phyloP scores from a whole-genome alignment of 2,113 vertebrate genomes.

The Python bivittatus region DNA sequence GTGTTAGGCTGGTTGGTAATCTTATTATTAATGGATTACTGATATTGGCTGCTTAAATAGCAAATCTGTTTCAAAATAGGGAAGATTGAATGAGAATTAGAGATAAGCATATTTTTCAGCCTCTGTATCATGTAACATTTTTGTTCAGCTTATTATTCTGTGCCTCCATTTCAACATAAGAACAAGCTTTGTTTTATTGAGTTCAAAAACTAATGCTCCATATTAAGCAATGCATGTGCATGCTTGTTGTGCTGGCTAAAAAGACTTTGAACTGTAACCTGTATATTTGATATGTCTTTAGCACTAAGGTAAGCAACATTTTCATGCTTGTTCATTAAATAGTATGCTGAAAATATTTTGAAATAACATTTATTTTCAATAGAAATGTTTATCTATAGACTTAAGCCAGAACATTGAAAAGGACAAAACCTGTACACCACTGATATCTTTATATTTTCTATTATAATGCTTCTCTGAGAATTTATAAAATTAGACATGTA shows the following conservation, averaged over 20 bases:
- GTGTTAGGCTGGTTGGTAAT: not conserved
- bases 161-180: conserved; percentile 21
- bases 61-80: not conserved
- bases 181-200: conserved; percentile 39
- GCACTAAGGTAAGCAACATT: conserved; percentile 68
- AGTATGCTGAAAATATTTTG: not conserved
- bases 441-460: not conserved
- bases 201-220: conserved; percentile 43
- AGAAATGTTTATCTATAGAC: not conserved
- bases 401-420: not conserved
- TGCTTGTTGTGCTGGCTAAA: conserved; percentile 60
- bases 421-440: not conserved
- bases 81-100: not conserved
- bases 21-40: not conserved
- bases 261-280: conserved; percentile 41
- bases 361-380: not conserved
- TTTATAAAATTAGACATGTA: not conserved
- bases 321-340: not conserved
- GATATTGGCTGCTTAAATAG: not conserved
- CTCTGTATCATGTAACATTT: conserved; percentile 39
- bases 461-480: not conserved
- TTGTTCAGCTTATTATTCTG: conserved; percentile 35
- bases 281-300: conserved; percentile 54
- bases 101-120: not conserved
- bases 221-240: conserved; percentile 71